phyloP scores from a whole-genome alignment of 2,888 invertebrate species.

The Limnephilus auricula region DNA sequence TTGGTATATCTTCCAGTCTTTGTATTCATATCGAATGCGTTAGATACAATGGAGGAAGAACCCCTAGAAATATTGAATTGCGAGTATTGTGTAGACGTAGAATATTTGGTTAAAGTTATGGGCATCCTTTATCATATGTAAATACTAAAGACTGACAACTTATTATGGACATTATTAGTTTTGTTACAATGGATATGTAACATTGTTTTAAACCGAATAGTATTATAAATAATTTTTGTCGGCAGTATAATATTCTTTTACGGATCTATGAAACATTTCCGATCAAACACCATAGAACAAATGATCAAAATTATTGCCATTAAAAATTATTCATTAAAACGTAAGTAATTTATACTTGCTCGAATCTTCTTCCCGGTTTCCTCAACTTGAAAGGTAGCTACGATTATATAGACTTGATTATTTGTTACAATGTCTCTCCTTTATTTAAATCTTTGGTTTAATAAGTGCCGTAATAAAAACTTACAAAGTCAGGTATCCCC shows the following conservation, averaged over 20 bases:
- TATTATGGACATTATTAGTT: not conserved
- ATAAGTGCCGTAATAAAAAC: not conserved
- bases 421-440: not conserved
- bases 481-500: not conserved
- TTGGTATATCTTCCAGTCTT: conserved; percentile 47
- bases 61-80: conserved; percentile 40
- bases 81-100: not conserved
- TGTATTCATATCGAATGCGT: conserved; percentile 53
- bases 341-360: not conserved
- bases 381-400: not conserved
- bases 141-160: not conserved
- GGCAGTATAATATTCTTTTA: not conserved
- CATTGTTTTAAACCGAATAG: not conserved
- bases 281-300: not conserved
- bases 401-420: not conserved
- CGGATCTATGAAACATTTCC: not conserved
- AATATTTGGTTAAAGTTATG: conserved; percentile 18
- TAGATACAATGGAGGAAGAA: conserved; percentile 21
- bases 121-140: not conserved
- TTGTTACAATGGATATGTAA: not conserved
- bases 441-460: not conserved
- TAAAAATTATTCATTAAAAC: not conserved
- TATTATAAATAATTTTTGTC: not conserved
- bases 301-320: not conserved
- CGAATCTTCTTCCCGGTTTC: not conserved